phyloP scores from a whole-genome alignment of 2,797 vertebrate genomes.

The Xenops minutus region DNA sequence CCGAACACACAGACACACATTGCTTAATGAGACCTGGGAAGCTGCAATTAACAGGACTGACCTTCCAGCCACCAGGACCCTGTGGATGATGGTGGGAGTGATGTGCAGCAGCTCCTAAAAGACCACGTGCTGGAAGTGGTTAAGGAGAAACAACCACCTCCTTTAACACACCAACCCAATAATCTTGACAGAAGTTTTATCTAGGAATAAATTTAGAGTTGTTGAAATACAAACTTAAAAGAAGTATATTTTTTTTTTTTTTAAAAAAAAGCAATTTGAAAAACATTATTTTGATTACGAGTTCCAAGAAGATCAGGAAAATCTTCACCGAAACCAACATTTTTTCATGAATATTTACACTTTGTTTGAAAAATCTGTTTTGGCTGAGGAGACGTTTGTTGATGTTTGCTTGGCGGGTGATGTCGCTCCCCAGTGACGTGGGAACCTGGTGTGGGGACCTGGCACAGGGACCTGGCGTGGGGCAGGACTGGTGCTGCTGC shows the following conservation, averaged over 20 bases:
- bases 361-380: constrained; percentile 35
- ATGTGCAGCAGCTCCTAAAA: not conserved
- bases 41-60: not conserved
- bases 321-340: constrained; percentile 20
- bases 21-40: not conserved
- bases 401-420: not conserved
- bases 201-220: not conserved
- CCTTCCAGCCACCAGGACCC: not conserved
- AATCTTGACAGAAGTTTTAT: not conserved
- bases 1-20: accelerated
- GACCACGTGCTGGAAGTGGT: accelerated
- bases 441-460: not conserved
- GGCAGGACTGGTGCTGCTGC: not conserved
- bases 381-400: not conserved
- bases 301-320: constrained; percentile 43
- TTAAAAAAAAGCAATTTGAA: not conserved
- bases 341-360: constrained; percentile 58
- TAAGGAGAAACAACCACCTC: not conserved
- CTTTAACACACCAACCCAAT: not conserved
- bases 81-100: accelerated
- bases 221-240: not conserved
- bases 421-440: not conserved
- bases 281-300: constrained; percentile 5
- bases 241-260: not conserved
- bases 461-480: accelerated